Evolutionary conservation across 2,888 invertebrate genomes (phyloP).

Genomic region (Leucoma salicis): DNA sequence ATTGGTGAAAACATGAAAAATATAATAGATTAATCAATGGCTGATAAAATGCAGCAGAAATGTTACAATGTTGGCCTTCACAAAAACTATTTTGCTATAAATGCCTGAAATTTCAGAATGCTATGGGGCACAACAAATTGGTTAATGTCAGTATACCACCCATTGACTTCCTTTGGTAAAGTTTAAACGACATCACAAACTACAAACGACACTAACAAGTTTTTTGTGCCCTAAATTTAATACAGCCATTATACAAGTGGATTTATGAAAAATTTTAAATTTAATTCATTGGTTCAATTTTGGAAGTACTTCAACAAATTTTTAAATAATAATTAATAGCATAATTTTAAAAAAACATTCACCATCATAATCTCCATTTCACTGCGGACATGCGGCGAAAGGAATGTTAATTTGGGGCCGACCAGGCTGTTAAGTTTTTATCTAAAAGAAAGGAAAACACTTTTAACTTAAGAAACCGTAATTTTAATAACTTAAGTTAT

Average conservation of each 20-base stretch:
- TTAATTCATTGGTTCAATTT: slow-evolving; percentile 57
- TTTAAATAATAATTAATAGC: slow-evolving; percentile 59
- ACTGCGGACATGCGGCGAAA: slow-evolving; percentile 79
- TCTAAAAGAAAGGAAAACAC: slow-evolving; percentile 80
- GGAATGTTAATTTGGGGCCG: slow-evolving; percentile 79
- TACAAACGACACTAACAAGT: slow-evolving; percentile 76
- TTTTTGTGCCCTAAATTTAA: slow-evolving; percentile 77
- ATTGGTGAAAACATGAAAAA: slow-evolving; percentile 83
- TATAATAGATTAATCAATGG: slow-evolving; percentile 82
- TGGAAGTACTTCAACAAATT: slow-evolving; percentile 69
- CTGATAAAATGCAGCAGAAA: slow-evolving; percentile 82
- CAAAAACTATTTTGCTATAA: slow-evolving; percentile 78
- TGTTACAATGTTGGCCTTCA: slow-evolving; percentile 81
- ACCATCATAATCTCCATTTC: slow-evolving; percentile 76
- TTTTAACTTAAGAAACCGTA: slow-evolving; percentile 83
- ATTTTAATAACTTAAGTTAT: slow-evolving; percentile 84
- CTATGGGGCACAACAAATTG: slow-evolving; percentile 79
- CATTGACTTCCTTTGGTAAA: slow-evolving; percentile 68
- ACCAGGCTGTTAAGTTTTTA: slow-evolving; percentile 62
- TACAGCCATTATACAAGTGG: slow-evolving; percentile 71
- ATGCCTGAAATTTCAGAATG: slow-evolving; percentile 80
- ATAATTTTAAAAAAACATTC: slow-evolving; percentile 66
- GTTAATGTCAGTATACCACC: slow-evolving; percentile 79
- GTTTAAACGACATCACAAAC: slow-evolving; percentile 69
- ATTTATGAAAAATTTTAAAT: slow-evolving; percentile 56